Percentiles rank a stretch among this genome's conserved stretches.
Evolutionary conservation across 92 coral and sea anemone species (phyloP).

Genomic region (Isaurus tuberculatus): DNA sequence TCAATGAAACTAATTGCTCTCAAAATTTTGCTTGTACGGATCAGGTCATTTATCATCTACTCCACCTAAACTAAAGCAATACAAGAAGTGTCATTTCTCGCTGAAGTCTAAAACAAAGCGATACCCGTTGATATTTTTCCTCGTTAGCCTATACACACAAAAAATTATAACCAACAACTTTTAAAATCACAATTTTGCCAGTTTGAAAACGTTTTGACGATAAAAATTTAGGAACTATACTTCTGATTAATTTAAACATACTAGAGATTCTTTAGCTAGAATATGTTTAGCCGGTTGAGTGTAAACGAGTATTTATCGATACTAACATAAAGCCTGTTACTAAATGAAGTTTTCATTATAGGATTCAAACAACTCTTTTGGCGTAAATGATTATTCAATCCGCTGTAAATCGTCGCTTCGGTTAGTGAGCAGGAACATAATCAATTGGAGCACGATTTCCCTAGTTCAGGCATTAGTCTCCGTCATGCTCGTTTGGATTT

Average conservation of each 20-base stretch:
- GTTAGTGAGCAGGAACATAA: too few relatives aligned
- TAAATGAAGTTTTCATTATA: background rate
- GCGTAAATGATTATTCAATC: background rate
- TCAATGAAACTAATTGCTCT: slow-evolving; percentile 11
- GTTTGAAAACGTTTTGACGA: too few relatives aligned
- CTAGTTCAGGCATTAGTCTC: too few relatives aligned
- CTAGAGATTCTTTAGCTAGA: too few relatives aligned
- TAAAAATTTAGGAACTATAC: too few relatives aligned
- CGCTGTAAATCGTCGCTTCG: background rate
- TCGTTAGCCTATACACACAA: background rate
- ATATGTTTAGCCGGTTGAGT: too few relatives aligned
- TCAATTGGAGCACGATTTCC: too few relatives aligned
- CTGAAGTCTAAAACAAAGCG: background rate
- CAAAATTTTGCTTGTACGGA: background rate
- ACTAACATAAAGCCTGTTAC: background rate
- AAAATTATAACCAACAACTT: too few relatives aligned
- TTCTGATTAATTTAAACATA: too few relatives aligned
- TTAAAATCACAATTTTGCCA: too few relatives aligned
- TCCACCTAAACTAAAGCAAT: background rate
- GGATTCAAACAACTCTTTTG: background rate
- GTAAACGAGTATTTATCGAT: too few relatives aligned
- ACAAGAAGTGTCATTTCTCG: background rate
- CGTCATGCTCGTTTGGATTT: too few relatives aligned
- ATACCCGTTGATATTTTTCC: background rate
- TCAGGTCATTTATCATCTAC: slow-evolving; percentile 10